Evolutionary conservation across 2,113 vertebrate species (phyloP).

Genomic region (Heteronetta atricapilla): DNA sequence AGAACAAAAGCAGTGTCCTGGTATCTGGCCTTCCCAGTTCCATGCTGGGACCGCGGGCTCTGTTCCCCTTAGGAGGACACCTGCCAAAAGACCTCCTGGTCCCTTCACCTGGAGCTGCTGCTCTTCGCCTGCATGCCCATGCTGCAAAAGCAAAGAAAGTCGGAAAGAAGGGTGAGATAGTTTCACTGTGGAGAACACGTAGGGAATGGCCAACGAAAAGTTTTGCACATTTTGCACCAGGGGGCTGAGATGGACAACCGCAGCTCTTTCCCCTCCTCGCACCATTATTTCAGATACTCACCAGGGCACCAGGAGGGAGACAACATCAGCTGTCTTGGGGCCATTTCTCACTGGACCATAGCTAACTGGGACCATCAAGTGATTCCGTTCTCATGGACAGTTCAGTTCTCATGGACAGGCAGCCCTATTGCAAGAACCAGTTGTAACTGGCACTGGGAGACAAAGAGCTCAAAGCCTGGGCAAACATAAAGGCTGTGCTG

Average conservation of each 20-base stretch:
- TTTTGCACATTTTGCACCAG: background rate
- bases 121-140: background rate
- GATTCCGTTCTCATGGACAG: background rate
- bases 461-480: slow-evolving; percentile 26
- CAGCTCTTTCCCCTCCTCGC: no score
- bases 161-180: rapidly evolving
- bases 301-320: background rate
- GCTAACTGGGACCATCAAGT: background rate
- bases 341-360: background rate
- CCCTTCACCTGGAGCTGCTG: background rate
- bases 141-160: rapidly evolving
- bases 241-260: background rate
- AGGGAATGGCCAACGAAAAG: background rate
- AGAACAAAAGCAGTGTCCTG: rapidly evolving
- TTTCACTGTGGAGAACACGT: rapidly evolving
- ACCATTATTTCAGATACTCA: background rate
- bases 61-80: background rate
- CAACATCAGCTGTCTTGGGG: background rate
- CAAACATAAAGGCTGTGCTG: background rate
- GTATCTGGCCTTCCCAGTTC: background rate
- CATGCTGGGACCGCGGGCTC: rapidly evolving
- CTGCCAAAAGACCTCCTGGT: background rate
- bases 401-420: background rate
- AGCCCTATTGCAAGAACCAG: background rate
- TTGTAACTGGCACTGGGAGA: background rate